Base-by-base conservation (phyloP, 2,113 vertebrate genomes). In the Nettapus auritus region DNA sequence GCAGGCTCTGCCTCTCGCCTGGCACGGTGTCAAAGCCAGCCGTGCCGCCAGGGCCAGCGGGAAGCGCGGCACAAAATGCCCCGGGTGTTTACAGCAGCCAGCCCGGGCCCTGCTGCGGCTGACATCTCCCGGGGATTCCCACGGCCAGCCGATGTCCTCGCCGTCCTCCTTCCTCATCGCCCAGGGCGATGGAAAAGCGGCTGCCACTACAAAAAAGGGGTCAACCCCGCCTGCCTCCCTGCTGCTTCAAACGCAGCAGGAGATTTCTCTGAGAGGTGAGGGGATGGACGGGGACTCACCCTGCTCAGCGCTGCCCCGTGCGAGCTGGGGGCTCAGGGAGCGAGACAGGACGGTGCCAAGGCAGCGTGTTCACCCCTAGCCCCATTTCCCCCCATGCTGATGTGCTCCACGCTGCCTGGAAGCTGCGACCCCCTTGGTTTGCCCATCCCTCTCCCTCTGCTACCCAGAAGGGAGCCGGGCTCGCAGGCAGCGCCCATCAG, bases 211-310 rank as follows among this genome's bases (percentile, higher is more conserved):
- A 48, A 15, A 19, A 36, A 29, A 17, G 18, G 23, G 38, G 13
- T 18, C 50, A 13, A 13, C 1, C 3, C 60, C 4, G 0, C 50
- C 18, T 1, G 1, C 48, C 60, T 66, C 36, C 59, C 48, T 21
- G 36, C 48, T n/a, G 62, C 38, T 34, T 28, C n/a, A 31, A 22
- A 22, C 2, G 4, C 10, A 17, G 38, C 36, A 34, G 38, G 62
- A 8, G 38, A 55, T 12, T 42, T 66, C 48, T 31, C 48, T 21
- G 48, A 38, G 10, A 20, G 48, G 31, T 22, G 48, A 2, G 9
- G 42, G 36, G 36, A 26, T 16, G 76, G 60, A n/a, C 1, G 4
- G 48, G 60, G 22, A 66, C 48, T 28, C 6, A 28, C 63, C 63
- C 64, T 31, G 52, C 33, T 20, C n/a, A 36, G 11, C 0, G 15